Percentiles rank a stretch among this genome's conserved stretches.
Conservation (phyloP, 1,140 invertebrate species). For the Bemisia tabaci region DNA sequence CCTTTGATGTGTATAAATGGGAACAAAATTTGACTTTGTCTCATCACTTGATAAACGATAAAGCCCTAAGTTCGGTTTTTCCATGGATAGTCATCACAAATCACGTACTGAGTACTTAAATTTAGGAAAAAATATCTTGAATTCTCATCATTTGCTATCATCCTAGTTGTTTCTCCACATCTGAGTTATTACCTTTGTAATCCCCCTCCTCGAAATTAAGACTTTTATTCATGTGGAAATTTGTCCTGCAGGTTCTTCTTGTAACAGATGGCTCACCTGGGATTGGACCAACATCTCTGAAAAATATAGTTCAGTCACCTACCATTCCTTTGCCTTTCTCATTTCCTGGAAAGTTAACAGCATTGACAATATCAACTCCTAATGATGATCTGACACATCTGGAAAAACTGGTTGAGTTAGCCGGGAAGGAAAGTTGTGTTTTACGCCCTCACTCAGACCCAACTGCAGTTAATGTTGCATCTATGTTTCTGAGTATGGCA, state of each 20-base stretch:
- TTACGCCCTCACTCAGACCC: not conserved
- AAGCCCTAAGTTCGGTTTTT: too few species aligned
- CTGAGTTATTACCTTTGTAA: too few species aligned
- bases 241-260: conserved; percentile 41
- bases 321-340: conserved; percentile 41
- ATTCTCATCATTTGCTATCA: too few species aligned
- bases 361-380: conserved; percentile 32
- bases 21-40: too few species aligned
- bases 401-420: conserved; percentile 37
- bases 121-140: too few species aligned
- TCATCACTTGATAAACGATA: too few species aligned
- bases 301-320: not conserved
- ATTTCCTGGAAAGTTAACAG: conserved; percentile 64
- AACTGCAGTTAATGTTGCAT: conserved; percentile 25
- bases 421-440: conserved; percentile 18
- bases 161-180: too few species aligned
- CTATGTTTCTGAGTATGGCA: conserved; percentile 45
- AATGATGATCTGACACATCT: conserved; percentile 30
- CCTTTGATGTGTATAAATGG: too few species aligned
- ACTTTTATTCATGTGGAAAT: too few species aligned
- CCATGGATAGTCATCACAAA: too few species aligned
- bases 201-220: too few species aligned
- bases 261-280: conserved; percentile 54
- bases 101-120: too few species aligned
- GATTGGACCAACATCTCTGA: conserved; percentile 41